A percentile compares a stretch with the other conserved stretches of the same genome.
These are phyloP conservation scores for Polydrusus tereticollis DNA, from an alignment of 2,888 invertebrate species.

Conservation along the genomic window DNA sequence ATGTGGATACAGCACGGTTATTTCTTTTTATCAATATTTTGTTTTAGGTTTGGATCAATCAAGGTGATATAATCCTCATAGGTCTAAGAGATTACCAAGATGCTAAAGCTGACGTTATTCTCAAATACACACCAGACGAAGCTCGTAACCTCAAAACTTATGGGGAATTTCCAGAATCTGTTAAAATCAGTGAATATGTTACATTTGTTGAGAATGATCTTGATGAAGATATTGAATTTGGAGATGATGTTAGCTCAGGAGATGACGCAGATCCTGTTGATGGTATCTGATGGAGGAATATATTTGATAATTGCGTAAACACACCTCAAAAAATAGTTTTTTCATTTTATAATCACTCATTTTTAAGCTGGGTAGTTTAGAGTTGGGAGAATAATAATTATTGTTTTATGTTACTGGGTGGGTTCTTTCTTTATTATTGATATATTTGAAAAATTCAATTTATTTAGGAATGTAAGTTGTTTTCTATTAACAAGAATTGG, in stretches of 20 bases:
- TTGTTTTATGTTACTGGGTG: not conserved
- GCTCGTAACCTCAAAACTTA: slow-evolving; percentile 98
- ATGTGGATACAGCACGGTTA: too few species aligned
- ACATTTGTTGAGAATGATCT: slow-evolving; percentile 95
- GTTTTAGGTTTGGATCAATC: slow-evolving; percentile 93
- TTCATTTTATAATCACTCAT: slow-evolving; percentile 19
- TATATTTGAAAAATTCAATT: not conserved
- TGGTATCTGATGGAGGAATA: slow-evolving; percentile 54
- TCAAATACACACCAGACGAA: slow-evolving; percentile 99
- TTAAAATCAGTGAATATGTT: slow-evolving; percentile 96
- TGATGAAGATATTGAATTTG: slow-evolving; percentile 97
- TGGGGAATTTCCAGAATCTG: slow-evolving; percentile 98
- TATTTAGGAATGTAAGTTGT: not conserved
- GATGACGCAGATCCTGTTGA: slow-evolving; percentile 80
- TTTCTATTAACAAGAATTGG: not conserved
- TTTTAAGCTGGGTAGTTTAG: slow-evolving; percentile 14
- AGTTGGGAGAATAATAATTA: slow-evolving; percentile 6
- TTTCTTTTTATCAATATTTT: too few species aligned
- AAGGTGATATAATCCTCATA: slow-evolving; percentile 98
- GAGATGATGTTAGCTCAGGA: slow-evolving; percentile 93
- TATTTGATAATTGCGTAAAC: not conserved
- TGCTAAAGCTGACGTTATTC: slow-evolving; percentile 97
- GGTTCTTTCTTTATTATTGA: not conserved
- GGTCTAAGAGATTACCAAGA: slow-evolving; percentile 98
- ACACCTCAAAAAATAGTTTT: slow-evolving; percentile 21